Base-by-base conservation (phyloP, 2,888 invertebrate genomes). In the Melinaea menophilus region DNA sequence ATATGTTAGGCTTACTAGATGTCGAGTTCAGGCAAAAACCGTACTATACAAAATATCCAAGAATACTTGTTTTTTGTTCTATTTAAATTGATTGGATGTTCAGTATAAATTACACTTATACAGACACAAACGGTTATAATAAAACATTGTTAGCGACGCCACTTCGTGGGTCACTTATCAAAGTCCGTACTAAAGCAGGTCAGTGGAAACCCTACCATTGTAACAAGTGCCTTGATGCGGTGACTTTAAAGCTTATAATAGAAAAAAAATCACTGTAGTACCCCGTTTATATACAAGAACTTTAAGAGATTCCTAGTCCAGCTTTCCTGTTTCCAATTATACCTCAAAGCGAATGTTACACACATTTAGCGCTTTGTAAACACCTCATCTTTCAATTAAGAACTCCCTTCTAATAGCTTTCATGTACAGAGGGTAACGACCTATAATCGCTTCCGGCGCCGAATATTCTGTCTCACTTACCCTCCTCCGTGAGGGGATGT, bases 81-180 rank as follows among this genome's bases (percentile, higher is more conserved):
- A 22, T 22, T 22, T 22, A 22, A 22, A 22, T 22, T 22, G 22
- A 22, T 22, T 22, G 22, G 22, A 22, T 22, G 22, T 22, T 22
- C 22, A 22, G 22, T 22, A 22, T 22, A 22, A 22, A 22, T 22
- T 22, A 22, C 22, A 22, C 22, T 22, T 22, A 22, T 48, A 37
- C 37, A 37, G 7, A 37, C 37, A 37, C 3, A 37, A 37, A 7
- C 61, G 59, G 58, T 60, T 67, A 71, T 69, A 67, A 70, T 69
- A 68, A 66, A 71, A 68, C 64, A 69, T 65, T 71, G 72, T 72
- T 72, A 70, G 71, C 67, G 65, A 67, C 61, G 65, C 65, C 70
- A 72, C 71, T 75, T 72, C 72, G 74, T 74, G 74, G 73, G 65
- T 72, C 69, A 67, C 67, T 70, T 69, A 70, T 78, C 80, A 78